Base-by-base conservation (phyloP, 2,113 vertebrate genomes). In the Xiphophorus maculatus region DNA sequence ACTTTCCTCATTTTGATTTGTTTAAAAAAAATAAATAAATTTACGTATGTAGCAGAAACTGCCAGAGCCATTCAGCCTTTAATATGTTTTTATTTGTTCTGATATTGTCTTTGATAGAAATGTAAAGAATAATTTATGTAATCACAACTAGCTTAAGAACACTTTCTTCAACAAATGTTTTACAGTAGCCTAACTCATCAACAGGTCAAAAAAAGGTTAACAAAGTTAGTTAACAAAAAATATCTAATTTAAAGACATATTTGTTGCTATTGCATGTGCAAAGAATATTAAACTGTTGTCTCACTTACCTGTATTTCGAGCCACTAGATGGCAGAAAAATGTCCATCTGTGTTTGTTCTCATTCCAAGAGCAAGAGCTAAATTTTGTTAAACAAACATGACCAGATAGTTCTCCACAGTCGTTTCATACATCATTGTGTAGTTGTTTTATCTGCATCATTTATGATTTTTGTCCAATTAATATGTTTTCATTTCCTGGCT, bases 301-400 rank as follows among this genome's bases (percentile, higher is more conserved):
- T 48, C 4, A 17, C 14, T 17, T 48, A 19, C 1, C 5, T 42
- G 14, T 28, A 44, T 8, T 9, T 44, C 5, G 28, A n/a, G 42
- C 37, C 66, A 37, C 66, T 44, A 67, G 66, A 27, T 28, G 66
- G 66, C 66, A 67, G 66, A 11, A 29, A 67, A 67, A 37, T 17
- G 17, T 42, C 5, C 8, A 22, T 28, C 27, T 1, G 25, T 15
- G 10, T 9, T 13, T 5, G 17, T 48, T 17, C 17, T 5, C 0
- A 19, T 19, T 17, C 5, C 17, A 48, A 19, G 17, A 44, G 17
- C 7, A 13, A 12, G 7, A 7, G 7, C 27, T 10, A 8, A 19
- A 11, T 33, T 64, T 11, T 19, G 48, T 54, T 25, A 25, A 54
- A 19, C 48, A 54, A 22, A 6, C 48, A 6, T 8, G 3, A 58